A percentile compares a stretch with the other conserved stretches of the same genome.
phyloP scores from a whole-genome alignment of 1,140 invertebrate genomes.

The Drosophila cardini region DNA sequence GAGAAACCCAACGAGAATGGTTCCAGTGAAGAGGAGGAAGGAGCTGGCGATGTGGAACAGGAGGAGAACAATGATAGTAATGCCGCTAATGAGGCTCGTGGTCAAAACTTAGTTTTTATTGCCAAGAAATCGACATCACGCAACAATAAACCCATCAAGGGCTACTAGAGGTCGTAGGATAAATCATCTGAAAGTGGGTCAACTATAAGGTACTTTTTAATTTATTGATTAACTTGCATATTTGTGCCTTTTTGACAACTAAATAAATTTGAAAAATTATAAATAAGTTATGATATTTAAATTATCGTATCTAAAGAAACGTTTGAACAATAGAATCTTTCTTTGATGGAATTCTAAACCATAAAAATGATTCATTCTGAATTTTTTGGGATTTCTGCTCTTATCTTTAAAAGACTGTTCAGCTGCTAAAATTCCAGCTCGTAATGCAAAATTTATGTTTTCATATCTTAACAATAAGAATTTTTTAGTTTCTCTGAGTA shows the following conservation, averaged over 20 bases:
- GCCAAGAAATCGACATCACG: conserved; percentile 60
- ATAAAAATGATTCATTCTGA: no score
- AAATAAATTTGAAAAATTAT: not conserved
- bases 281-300: no score
- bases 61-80: conserved; percentile 24
- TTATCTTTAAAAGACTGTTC: no score
- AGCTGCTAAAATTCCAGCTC: no score
- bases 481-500: not conserved
- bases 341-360: no score
- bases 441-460: no score
- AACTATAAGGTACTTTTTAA: not conserved
- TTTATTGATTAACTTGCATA: not conserved
- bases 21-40: conserved; percentile 20
- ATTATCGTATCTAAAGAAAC: no score
- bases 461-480: not conserved
- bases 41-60: conserved; percentile 24
- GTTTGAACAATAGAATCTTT: no score
- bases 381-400: no score
- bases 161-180: not conserved
- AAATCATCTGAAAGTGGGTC: not conserved
- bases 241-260: not conserved
- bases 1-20: not conserved
- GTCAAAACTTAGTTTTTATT: conserved; percentile 69
- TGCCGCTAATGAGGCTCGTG: conserved; percentile 47
- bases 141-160: not conserved